phyloP scores from a whole-genome alignment of 2,888 invertebrate species.

The Drosophila suboccidentalis region DNA sequence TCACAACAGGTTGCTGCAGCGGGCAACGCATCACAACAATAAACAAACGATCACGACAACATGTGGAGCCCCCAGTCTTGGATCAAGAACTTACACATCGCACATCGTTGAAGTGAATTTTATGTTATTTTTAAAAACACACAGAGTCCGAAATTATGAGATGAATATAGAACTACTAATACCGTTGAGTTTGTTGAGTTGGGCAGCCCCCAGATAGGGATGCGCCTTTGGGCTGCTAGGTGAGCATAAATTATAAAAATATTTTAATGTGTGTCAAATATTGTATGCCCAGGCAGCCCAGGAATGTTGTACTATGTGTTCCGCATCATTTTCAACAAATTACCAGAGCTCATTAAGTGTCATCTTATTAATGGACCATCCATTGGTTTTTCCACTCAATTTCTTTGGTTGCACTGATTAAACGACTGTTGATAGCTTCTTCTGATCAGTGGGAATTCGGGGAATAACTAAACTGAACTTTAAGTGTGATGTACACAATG shows the following conservation, averaged over 20 bases:
- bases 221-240: constrained; percentile 50
- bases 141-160: constrained; percentile 55
- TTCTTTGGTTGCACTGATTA: constrained; percentile 35
- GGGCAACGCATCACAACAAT: constrained; percentile 44
- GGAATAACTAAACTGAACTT: background rate
- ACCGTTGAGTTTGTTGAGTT: background rate
- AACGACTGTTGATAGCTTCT: constrained; percentile 47
- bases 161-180: constrained; percentile 35
- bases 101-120: constrained; percentile 44
- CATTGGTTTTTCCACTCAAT: constrained; percentile 21
- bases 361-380: constrained; percentile 60
- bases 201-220: constrained; percentile 42
- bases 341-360: constrained; percentile 65
- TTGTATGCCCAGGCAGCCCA: constrained; percentile 63
- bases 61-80: constrained; percentile 20
- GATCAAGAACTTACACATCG: constrained; percentile 54
- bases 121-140: constrained; percentile 64
- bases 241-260: constrained; percentile 76
- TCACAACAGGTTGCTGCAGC: constrained; percentile 66
- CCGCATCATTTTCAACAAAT: constrained; percentile 70
- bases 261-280: constrained; percentile 76
- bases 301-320: constrained; percentile 68
- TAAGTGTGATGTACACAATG: constrained; percentile 9
- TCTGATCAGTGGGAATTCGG: constrained; percentile 15
- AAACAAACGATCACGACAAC: constrained; percentile 52